phyloP scores from a whole-genome alignment of 2,888 invertebrate species.

The Lithophane ornitopus region DNA sequence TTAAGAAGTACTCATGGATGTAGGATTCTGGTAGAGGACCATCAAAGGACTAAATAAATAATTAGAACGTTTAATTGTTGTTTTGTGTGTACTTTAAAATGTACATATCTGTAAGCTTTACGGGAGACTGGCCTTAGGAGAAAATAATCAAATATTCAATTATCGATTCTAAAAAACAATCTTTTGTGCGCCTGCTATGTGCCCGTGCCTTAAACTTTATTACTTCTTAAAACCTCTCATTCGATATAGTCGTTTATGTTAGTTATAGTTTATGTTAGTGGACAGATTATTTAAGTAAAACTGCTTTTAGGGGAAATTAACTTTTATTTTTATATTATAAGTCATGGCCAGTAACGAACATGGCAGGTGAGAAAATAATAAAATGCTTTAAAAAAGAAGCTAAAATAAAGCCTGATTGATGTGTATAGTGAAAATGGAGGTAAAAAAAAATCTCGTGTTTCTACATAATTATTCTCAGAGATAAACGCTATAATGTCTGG shows the following conservation, averaged over 20 bases:
- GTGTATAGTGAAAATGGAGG: not conserved
- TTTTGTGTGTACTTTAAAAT: not conserved
- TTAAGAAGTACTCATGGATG: not conserved
- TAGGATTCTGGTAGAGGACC: not conserved
- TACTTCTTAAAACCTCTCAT: not conserved
- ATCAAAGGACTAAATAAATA: not conserved
- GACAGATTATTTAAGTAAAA: not conserved
- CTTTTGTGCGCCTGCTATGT: not conserved
- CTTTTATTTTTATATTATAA: not conserved
- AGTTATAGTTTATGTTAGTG: not conserved
- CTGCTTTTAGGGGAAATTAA: too few species aligned
- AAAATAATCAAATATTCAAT: not conserved
- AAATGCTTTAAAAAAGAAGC: not conserved
- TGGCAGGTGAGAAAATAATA: not conserved
- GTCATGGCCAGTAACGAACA: not conserved
- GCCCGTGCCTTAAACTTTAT: not conserved
- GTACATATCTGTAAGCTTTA: not conserved
- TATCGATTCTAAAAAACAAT: not conserved
- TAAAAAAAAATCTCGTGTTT: not conserved
- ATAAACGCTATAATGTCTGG: not conserved
- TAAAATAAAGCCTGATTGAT: not conserved
- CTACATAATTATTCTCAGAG: not conserved
- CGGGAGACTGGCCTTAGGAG: not conserved
- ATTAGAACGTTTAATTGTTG: not conserved
- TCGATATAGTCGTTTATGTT: not conserved